These are phyloP conservation scores for Cephus runcator DNA, from an alignment of 2,888 invertebrate species.

Conservation along the genomic window DNA sequence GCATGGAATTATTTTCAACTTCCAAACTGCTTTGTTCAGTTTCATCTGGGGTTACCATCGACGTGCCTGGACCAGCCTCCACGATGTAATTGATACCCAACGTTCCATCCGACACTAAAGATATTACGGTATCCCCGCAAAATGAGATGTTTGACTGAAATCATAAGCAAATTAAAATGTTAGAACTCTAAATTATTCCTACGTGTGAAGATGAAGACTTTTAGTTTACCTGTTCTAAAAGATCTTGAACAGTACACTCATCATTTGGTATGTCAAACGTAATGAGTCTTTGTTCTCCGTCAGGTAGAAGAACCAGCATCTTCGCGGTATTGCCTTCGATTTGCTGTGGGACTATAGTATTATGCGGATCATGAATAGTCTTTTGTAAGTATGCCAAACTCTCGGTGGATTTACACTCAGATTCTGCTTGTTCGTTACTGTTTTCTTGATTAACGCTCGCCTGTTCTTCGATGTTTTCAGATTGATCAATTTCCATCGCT, in stretches of 20 bases:
- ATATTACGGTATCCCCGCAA: slow-evolving; percentile 77
- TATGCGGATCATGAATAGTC: slow-evolving; percentile 53
- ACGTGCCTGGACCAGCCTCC: slow-evolving; percentile 70
- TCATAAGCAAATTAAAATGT: slow-evolving; percentile 31
- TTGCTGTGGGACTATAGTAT: slow-evolving; percentile 57
- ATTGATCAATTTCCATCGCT: slow-evolving; percentile 30
- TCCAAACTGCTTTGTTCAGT: slow-evolving; percentile 2
- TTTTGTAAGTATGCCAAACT: slow-evolving; percentile 54
- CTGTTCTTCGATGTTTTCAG: slow-evolving; percentile 28
- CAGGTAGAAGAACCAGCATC: slow-evolving; percentile 82
- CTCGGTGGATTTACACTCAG: slow-evolving; percentile 41
- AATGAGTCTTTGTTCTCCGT: slow-evolving; percentile 83
- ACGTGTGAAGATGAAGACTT: not conserved
- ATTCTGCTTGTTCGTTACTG: slow-evolving; percentile 34
- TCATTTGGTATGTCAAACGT: slow-evolving; percentile 85
- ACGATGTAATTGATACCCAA: slow-evolving; percentile 85
- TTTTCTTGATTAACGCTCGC: slow-evolving; percentile 32
- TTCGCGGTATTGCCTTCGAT: slow-evolving; percentile 72
- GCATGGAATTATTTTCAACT: slow-evolving; percentile 8
- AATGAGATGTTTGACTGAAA: slow-evolving; percentile 76
- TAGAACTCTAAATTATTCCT: not conserved
- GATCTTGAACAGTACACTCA: slow-evolving; percentile 84
- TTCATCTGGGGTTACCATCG: slow-evolving; percentile 2
- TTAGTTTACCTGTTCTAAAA: slow-evolving; percentile 76
- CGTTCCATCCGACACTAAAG: slow-evolving; percentile 78